Evolutionary conservation across 1,140 invertebrate genomes (phyloP), one percentile per base, ranked within the genome.

Genomic region (Acarapis woodi): DNA sequence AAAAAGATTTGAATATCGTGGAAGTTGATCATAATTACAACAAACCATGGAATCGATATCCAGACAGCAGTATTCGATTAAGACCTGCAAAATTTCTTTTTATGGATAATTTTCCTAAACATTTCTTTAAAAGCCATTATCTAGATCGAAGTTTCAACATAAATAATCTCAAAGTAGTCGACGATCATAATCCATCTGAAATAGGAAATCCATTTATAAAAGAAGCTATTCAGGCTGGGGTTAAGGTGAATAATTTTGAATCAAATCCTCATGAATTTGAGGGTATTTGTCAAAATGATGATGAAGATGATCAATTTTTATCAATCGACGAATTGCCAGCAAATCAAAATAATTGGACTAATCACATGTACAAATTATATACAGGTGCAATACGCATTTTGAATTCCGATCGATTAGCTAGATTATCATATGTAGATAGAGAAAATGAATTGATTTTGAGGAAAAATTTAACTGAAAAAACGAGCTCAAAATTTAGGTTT

Each of bases 21-120:
- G 42, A 41, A 10, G 25, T 64, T 40, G 71, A 73, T 46, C 71
- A 73, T 50, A 61, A 62, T 48, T 73, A 73, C 50, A 58, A 68
- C 2, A 60, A 68, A 46, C 64, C 69, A 23, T 70, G 66, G 64
- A 70, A 68, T 51, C 66, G 67, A 56, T 63, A 63, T 44, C 65
- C 68, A 25, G 69, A 70, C 49, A 62, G 64, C 38, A 57, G 41
- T 15, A 41, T 60, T 46, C 67, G 66, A 51, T 61, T 67, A 1
- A 62, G 64, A 42, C 68, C 70, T 4, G 52, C 63, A 0, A 49
- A 48, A 18, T 48, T 51, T 37, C 44, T 62, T 0, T 61, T 57
- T 44, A 56, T 59, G 51, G 44, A 52, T 16, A 52, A 53, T 41
- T 49, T 51, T 15, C 48, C 50, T 19, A 38, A 50, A 25, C 33